A percentile compares a stretch with the other conserved stretches of the same genome.
phyloP scores from a whole-genome alignment of 1,140 invertebrate genomes.

The Nymphalis io region DNA sequence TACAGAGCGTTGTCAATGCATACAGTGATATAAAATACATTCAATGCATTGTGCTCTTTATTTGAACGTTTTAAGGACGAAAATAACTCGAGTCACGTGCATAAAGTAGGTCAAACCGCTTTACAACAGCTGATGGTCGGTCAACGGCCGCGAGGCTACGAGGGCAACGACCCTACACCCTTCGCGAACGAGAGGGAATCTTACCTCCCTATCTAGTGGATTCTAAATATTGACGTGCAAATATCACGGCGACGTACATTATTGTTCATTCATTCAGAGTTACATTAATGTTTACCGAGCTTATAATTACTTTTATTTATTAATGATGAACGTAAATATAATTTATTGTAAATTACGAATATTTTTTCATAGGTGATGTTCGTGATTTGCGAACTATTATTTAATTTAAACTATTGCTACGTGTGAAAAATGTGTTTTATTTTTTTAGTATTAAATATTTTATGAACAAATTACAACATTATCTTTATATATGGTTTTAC shows the following conservation, averaged over 20 bases:
- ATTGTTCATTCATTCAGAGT: not conserved
- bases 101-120: conserved; percentile 29
- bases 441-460: not conserved
- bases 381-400: too few species aligned
- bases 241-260: not conserved
- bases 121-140: conserved; percentile 29
- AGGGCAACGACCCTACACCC: conserved; percentile 25
- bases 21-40: conserved; percentile 7
- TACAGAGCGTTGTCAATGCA: conserved; percentile 22
- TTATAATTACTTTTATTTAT: not conserved
- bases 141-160: conserved; percentile 29
- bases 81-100: not conserved
- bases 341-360: too few species aligned
- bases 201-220: conserved; percentile 21
- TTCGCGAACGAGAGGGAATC: conserved; percentile 30
- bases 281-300: not conserved
- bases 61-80: not conserved
- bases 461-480: not conserved
- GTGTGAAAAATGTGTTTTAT: not conserved
- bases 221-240: conserved; percentile 18
- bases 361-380: too few species aligned
- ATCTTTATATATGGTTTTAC: not conserved
- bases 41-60: conserved; percentile 9
- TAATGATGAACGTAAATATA: not conserved
- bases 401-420: too few species aligned